Conservation (phyloP, 1,140 invertebrate genomes). For the Lamellibrachia luymesi region DNA sequence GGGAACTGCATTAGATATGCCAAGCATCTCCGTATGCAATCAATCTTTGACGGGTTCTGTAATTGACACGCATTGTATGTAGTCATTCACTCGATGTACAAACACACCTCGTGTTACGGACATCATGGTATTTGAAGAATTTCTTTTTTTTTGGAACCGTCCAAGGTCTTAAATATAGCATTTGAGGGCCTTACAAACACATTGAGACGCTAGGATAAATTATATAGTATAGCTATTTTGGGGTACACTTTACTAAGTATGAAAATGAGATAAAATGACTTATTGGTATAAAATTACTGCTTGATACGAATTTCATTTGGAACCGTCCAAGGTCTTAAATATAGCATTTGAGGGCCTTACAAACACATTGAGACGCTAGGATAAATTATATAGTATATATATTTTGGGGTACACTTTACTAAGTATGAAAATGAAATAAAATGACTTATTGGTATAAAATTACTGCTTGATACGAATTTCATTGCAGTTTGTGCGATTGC, state of each 20-base stretch:
- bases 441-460: neutral
- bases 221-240: no score
- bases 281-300: neutral
- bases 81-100: neutral
- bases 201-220: neutral
- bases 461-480: neutral
- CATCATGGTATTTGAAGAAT: neutral
- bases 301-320: neutral
- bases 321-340: neutral
- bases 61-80: neutral
- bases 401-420: neutral
- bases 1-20: neutral
- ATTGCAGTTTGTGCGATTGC: no score
- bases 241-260: neutral
- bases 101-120: neutral
- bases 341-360: neutral
- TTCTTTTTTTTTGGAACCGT: neutral
- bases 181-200: neutral
- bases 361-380: neutral
- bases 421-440: neutral
- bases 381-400: no score
- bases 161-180: neutral
- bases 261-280: neutral
- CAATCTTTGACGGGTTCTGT: neutral
- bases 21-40: neutral